Evolutionary conservation across 2,797 vertebrate genomes (phyloP), one percentile per base, ranked within the genome.

Genomic region (Mallotus villosus): DNA sequence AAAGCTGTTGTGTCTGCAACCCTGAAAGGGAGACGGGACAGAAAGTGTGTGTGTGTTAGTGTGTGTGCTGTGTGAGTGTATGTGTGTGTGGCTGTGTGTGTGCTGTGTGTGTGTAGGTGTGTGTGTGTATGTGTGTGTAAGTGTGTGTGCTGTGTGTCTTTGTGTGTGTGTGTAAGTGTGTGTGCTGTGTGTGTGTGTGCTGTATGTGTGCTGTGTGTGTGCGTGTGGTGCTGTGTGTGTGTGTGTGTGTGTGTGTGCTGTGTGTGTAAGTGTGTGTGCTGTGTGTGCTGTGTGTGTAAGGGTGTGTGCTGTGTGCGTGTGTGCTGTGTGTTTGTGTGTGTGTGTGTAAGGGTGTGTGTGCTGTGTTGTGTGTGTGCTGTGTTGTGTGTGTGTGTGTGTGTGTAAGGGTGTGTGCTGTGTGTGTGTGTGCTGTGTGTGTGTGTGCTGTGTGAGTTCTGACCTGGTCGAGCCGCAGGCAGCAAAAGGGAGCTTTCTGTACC

Each of bases 391-490:
- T 58, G 21, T 82, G 82, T 74, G 80, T 51, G 49, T 51, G 49
- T 51, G 58, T 12, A 9, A n/a, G n/a, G 4, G 57, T 60, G 58
- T 60, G 58, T 60, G 58, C n/a, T n/a, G n/a, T n/a, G n/a, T n/a
- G n/a, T n/a, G n/a, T n/a, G n/a, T n/a, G n/a, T n/a, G n/a, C n/a
- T 14, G 21, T 14, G 58, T 27, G 58, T 14, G 58, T 25, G 58
- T 27, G 12, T 4, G 14, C 4, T 21, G 37, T 0, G 1, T 19
- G 17, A 14, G 14, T 25, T 34, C 55, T 84, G 60, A 95, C 97
- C 96, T 96, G 98, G 90, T 99, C 96, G 37, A 99, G 92, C 53
- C 97, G 90, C 65, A 99, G 91, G 88, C 97, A 99, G 89, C 96
- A 99, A 92, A 98, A 97, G 0, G 95, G 93, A n/a, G 97, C 97